phyloP scores from a whole-genome alignment of 1,140 invertebrate species.

The Fragariocoptes setiger region DNA sequence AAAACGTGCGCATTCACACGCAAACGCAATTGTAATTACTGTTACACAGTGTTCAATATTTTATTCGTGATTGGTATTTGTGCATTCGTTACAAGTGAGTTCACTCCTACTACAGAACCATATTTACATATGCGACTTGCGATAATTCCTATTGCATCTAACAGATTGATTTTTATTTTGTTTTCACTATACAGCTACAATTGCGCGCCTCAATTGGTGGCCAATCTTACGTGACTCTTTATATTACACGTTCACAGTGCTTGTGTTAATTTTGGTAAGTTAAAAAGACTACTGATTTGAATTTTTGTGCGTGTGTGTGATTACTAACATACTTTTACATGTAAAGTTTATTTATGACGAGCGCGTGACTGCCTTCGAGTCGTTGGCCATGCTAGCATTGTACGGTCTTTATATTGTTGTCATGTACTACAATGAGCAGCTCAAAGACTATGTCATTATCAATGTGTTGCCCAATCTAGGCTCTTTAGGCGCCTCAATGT shows the following conservation, averaged over 20 bases:
- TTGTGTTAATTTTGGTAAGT: slow-evolving; percentile 18
- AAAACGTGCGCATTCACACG: too few relatives aligned
- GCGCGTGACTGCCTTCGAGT: slow-evolving; percentile 14
- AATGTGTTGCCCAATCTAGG: too few relatives aligned
- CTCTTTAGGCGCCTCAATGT: too few relatives aligned
- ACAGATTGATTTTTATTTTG: slow-evolving; percentile 4
- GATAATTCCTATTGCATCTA: slow-evolving; percentile 2
- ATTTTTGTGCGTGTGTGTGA: neutral
- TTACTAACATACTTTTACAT: neutral
- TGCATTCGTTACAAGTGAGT: slow-evolving; percentile 15
- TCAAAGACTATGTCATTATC: slow-evolving; percentile 4
- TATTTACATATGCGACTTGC: neutral
- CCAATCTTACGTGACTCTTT: slow-evolving; percentile 19
- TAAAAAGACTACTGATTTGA: neutral
- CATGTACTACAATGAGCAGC: slow-evolving; percentile 13
- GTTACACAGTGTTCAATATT: slow-evolving; percentile 18
- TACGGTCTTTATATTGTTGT: slow-evolving; percentile 15
- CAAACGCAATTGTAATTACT: too few relatives aligned
- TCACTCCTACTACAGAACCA: neutral
- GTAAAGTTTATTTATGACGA: slow-evolving; percentile 14
- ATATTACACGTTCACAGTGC: slow-evolving; percentile 19
- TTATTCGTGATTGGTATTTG: slow-evolving; percentile 17
- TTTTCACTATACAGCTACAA: slow-evolving; percentile 4
- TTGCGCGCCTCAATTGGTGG: slow-evolving; percentile 14
- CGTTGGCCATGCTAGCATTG: slow-evolving; percentile 14